A percentile compares a stretch with the other conserved stretches of the same genome.
Conservation (phyloP, 2,113 vertebrate species). For the Myotis lucifugus region DNA sequence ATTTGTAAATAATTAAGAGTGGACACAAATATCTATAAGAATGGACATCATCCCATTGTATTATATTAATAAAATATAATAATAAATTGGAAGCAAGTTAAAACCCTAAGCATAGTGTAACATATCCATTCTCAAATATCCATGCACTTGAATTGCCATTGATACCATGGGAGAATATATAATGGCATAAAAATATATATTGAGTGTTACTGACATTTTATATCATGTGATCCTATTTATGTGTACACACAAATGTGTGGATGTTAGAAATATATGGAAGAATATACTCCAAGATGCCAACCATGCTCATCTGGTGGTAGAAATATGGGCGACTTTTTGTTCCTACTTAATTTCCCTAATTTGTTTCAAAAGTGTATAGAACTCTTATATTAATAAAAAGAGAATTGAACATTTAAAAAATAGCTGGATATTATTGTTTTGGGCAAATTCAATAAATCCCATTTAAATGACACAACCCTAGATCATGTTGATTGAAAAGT, state of each 20-base stretch:
- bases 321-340: not conserved
- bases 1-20: not conserved
- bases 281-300: not conserved
- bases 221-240: not conserved
- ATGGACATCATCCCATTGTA: not conserved
- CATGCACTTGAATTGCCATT: not conserved
- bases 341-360: constrained; percentile 8
- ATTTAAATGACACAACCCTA: not conserved
- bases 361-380: not conserved
- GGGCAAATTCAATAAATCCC: not conserved
- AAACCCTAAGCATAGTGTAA: not conserved
- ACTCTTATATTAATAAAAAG: not conserved
- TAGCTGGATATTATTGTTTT: not conserved
- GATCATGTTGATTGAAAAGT: not conserved
- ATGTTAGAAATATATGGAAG: not conserved
- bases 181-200: not conserved
- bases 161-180: not conserved
- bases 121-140: not conserved
- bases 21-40: not conserved
- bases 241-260: not conserved
- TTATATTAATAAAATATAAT: not conserved
- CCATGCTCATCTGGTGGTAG: not conserved
- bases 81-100: not conserved
- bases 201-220: not conserved
- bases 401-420: not conserved